A percentile compares a stretch with the other conserved stretches of the same genome.
Conservation (phyloP, 2,888 invertebrate species). For the Sarcophaga variegata region DNA sequence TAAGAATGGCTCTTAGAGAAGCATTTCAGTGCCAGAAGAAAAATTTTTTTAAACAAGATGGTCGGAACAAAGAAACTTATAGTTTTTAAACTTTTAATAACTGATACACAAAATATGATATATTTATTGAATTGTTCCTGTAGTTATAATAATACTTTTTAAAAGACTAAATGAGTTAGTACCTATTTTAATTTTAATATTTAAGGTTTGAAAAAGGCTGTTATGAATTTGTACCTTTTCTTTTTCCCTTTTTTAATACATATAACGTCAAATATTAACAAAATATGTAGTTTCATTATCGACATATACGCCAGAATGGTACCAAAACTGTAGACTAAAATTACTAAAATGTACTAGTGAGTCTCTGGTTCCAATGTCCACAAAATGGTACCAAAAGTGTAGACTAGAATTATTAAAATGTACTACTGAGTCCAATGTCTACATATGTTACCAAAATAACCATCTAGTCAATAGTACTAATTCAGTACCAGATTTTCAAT, state of each 20-base stretch:
- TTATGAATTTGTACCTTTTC: conserved; percentile 2
- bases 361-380: no score
- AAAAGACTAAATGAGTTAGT: no score
- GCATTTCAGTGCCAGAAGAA: conserved; percentile 19
- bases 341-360: no score
- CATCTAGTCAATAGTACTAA: no score
- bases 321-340: no score
- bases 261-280: conserved; percentile 10
- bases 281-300: no score
- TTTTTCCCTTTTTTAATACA: background rate
- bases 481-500: no score
- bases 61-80: conserved; percentile 31
- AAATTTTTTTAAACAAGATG: background rate
- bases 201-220: conserved; percentile 3
- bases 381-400: no score
- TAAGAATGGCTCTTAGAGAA: background rate
- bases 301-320: no score
- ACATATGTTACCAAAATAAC: no score
- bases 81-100: conserved; percentile 1
- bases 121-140: background rate
- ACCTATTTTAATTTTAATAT: conserved; percentile 9
- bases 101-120: background rate
- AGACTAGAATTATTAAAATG: no score
- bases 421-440: no score
- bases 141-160: background rate